A percentile compares a stretch with the other conserved stretches of the same genome.
Conservation (phyloP, 2,113 vertebrate genomes). For the Eleginops maclovinus region DNA sequence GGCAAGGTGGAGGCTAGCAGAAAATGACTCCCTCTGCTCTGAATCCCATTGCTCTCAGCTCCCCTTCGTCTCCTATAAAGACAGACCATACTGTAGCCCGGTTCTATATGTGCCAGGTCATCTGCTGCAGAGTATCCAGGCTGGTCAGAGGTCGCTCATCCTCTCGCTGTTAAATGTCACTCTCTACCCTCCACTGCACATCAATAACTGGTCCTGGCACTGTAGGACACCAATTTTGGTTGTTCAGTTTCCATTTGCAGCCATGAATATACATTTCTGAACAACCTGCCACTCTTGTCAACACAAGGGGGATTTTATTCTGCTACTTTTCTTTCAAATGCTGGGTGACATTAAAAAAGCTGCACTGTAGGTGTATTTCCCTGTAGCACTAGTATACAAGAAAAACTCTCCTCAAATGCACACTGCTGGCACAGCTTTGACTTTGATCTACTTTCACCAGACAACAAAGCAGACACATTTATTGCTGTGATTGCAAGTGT, state of each 20-base stretch:
- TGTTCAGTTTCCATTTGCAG: constrained; percentile 69
- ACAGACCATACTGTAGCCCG: constrained; percentile 10
- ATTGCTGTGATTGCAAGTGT: constrained; percentile 74
- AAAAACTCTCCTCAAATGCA: constrained; percentile 43
- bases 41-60: constrained; percentile 39
- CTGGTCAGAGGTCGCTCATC: constrained; percentile 40
- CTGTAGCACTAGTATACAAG: constrained; percentile 26
- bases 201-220: constrained; percentile 63
- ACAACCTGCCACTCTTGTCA: constrained; percentile 56
- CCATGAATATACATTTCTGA: constrained; percentile 72
- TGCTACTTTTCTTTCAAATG: constrained; percentile 43
- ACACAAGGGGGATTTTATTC: constrained; percentile 52
- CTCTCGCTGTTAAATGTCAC: constrained; percentile 76
- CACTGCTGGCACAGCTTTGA: constrained; percentile 56
- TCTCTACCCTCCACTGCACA: constrained; percentile 62
- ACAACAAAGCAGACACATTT: constrained; percentile 66
- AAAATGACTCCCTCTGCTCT: constrained; percentile 68
- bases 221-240: constrained; percentile 61
- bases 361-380: constrained; percentile 58
- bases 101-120: constrained; percentile 43
- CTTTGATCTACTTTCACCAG: constrained; percentile 77
- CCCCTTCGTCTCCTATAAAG: constrained; percentile 31
- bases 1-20: constrained; percentile 53
- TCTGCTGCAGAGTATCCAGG: constrained; percentile 35
- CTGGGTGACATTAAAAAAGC: constrained; percentile 57